These are phyloP conservation scores for Nomada lathburiana DNA, from an alignment of 2,888 invertebrate species.

Conservation along the genomic window DNA sequence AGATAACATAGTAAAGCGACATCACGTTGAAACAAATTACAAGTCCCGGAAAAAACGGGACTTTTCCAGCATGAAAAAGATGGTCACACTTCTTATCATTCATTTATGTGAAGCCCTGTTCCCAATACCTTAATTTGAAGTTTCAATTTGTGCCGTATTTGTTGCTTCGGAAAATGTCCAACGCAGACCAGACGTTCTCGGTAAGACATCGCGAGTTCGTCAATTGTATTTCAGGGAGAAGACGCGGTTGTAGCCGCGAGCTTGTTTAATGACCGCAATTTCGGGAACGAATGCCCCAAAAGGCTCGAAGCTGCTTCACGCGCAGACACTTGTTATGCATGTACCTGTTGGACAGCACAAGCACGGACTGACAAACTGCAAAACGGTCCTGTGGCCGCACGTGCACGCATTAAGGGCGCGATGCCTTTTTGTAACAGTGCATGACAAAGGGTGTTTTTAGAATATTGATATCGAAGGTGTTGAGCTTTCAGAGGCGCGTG, in stretches of 20 bases:
- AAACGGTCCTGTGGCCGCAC: conserved; percentile 38
- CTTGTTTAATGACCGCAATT: conserved; percentile 10
- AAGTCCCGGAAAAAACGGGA: too few relatives aligned
- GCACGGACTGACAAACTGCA: conserved; percentile 26
- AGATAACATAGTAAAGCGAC: too few relatives aligned
- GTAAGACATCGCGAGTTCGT: too few relatives aligned
- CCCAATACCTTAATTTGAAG: too few relatives aligned
- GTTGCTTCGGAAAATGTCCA: too few relatives aligned
- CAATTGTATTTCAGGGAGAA: not conserved
- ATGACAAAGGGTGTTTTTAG: conserved; percentile 83
- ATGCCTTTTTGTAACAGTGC: conserved; percentile 78
- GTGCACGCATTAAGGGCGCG: conserved; percentile 54
- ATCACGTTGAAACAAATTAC: too few relatives aligned
- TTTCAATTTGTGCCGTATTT: too few relatives aligned
- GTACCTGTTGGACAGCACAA: conserved; percentile 53
- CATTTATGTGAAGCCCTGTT: too few relatives aligned
- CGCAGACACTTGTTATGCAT: conserved; percentile 15
- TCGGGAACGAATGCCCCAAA: conserved; percentile 25
- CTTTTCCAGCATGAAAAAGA: too few relatives aligned
- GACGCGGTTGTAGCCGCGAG: not conserved
- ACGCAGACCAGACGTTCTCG: too few relatives aligned
- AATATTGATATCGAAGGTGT: conserved; percentile 83
- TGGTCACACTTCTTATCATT: too few relatives aligned
- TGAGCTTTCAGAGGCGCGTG: conserved; percentile 44
- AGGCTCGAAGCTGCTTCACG: conserved; percentile 18